A percentile compares a stretch with the other conserved stretches of the same genome.
These are phyloP conservation scores for Drosophila cognata DNA, from an alignment of 2,888 invertebrate species.

Conservation along the genomic window DNA sequence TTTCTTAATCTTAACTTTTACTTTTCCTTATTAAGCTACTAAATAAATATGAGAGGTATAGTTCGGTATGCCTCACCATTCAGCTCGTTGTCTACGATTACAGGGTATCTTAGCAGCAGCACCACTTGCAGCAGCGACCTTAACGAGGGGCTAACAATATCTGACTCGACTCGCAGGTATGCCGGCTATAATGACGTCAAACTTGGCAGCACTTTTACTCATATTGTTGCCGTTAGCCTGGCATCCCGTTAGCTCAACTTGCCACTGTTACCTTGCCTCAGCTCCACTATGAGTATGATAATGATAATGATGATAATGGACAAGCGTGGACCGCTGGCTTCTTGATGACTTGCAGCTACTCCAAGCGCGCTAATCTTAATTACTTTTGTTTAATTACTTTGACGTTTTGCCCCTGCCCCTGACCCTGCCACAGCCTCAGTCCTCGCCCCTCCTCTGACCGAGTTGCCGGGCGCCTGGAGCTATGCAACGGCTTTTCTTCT, in stretches of 20 bases:
- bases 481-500: slow-evolving; percentile 68
- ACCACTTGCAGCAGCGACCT: slow-evolving; percentile 45
- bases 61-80: rapidly evolving
- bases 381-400: slow-evolving; percentile 85
- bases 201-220: slow-evolving; percentile 68
- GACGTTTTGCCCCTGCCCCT: slow-evolving; percentile 64
- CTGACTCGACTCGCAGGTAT: slow-evolving; percentile 44
- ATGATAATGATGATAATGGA: slow-evolving; percentile 73
- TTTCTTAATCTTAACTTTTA: background rate
- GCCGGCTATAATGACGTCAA: slow-evolving; percentile 77
- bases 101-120: slow-evolving; percentile 17
- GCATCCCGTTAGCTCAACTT: slow-evolving; percentile 14
- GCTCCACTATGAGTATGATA: slow-evolving; percentile 55
- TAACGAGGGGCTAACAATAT: slow-evolving; percentile 55
- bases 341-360: slow-evolving; percentile 78
- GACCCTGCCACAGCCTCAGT: background rate
- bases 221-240: slow-evolving; percentile 60
- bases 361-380: slow-evolving; percentile 83
- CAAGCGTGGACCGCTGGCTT: slow-evolving; percentile 32
- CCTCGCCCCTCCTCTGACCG: background rate
- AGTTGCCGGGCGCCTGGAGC: slow-evolving; percentile 47
- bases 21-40: background rate
- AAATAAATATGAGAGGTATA: too few species aligned
- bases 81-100: background rate
- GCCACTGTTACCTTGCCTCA: slow-evolving; percentile 25